Percentiles rank a stretch among this genome's conserved stretches.
phyloP scores from a whole-genome alignment of 2,797 vertebrate genomes.

The Hozukius guyotensis region DNA sequence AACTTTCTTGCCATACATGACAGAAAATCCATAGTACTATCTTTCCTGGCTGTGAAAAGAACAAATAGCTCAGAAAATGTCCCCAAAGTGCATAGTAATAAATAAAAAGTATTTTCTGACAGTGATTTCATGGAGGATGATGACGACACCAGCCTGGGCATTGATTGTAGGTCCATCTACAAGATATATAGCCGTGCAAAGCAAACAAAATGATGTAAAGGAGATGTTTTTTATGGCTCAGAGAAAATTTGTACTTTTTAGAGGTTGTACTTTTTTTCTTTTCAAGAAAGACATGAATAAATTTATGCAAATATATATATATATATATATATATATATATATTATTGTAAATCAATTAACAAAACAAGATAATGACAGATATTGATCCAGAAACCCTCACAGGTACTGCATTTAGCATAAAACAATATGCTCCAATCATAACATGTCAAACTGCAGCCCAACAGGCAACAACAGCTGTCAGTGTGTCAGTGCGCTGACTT shows the following conservation, averaged over 20 bases:
- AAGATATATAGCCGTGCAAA: neutral
- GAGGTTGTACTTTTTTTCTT: neutral
- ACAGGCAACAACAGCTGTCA: too few species aligned
- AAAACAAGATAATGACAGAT: too few species aligned
- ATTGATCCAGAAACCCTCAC: too few species aligned
- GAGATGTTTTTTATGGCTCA: neutral
- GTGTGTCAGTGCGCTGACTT: too few species aligned
- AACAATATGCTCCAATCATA: too few species aligned
- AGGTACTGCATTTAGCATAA: too few species aligned
- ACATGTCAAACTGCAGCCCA: too few species aligned
- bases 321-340: too few species aligned
- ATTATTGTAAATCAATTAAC: too few species aligned
- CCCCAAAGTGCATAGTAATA: neutral
- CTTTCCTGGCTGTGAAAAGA: neutral
- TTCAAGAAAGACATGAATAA: neutral
- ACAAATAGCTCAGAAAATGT: conserved; percentile 1
- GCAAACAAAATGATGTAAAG: neutral
- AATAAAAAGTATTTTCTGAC: conserved; percentile 2
- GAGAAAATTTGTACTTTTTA: neutral
- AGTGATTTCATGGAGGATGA: conserved; percentile 8
- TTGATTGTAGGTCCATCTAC: neutral
- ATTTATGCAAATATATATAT: neutral
- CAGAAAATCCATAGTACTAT: conserved; percentile 28
- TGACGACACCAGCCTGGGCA: neutral
- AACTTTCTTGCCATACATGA: conserved; percentile 25